Conservation (phyloP, 2,113 vertebrate genomes). For the Oncorhynchus tshawytscha region DNA sequence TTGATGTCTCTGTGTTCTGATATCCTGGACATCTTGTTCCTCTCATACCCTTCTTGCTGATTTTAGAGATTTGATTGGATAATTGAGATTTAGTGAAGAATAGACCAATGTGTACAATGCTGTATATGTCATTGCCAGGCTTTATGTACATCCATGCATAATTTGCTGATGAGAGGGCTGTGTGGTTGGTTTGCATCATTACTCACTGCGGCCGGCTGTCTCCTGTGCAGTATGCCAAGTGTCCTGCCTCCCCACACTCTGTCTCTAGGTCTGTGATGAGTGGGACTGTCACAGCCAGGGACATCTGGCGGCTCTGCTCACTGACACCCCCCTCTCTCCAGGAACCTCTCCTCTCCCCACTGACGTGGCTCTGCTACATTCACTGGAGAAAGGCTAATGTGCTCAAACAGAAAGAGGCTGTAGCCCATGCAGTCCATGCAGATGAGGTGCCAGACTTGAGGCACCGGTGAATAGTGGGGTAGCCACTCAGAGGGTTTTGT, state of each 20-base stretch:
- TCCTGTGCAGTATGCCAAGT: constrained; percentile 68
- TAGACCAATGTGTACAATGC: neutral
- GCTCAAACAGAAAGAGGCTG: constrained; percentile 60
- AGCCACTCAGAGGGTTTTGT: too few relatives aligned
- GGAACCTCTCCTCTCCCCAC: constrained; percentile 44
- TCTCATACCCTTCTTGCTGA: constrained; percentile 1
- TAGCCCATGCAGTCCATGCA: constrained; percentile 54
- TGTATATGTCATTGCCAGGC: constrained; percentile 15
- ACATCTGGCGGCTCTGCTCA: constrained; percentile 69
- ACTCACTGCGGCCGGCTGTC: constrained; percentile 74
- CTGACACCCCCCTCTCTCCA: constrained; percentile 56
- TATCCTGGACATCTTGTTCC: constrained; percentile 12
- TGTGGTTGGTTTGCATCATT: constrained; percentile 70
- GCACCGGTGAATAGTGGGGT: constrained; percentile 28
- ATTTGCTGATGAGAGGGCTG: constrained; percentile 70
- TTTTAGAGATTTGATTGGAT: constrained; percentile 8
- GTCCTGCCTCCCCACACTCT: constrained; percentile 71
- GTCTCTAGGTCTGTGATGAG: constrained; percentile 73
- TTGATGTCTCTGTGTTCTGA: constrained; percentile 34
- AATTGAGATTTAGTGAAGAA: constrained; percentile 1
- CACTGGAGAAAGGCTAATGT: constrained; percentile 70
- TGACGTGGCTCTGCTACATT: constrained; percentile 61
- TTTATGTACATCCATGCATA: constrained; percentile 51
- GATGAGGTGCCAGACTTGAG: constrained; percentile 13
- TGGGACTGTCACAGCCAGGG: constrained; percentile 75